These are phyloP conservation scores for Nipponia nippon DNA, from an alignment of 2,113 vertebrate genomes.

Conservation along the genomic window DNA sequence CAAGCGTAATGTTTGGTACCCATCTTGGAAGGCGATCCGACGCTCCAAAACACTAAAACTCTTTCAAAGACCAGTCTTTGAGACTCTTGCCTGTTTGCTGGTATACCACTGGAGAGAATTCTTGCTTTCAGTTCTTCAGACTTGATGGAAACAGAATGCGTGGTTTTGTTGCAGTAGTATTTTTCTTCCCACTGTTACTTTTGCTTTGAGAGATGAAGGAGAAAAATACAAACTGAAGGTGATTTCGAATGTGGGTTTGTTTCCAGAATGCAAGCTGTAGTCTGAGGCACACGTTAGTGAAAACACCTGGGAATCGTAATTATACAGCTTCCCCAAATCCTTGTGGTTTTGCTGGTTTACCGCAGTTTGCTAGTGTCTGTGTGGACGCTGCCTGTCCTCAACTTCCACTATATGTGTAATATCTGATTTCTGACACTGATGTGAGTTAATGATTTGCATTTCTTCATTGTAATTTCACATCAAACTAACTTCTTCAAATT, in stretches of 20 bases:
- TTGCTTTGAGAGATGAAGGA: background rate
- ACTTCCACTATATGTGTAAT: background rate
- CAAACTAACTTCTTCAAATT: background rate
- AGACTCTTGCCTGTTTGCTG: fast-evolving
- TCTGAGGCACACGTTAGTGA: background rate
- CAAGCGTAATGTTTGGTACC: background rate
- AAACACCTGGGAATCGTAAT: background rate
- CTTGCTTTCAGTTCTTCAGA: background rate
- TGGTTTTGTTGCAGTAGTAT: background rate
- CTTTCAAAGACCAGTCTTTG: background rate
- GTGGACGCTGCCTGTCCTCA: background rate
- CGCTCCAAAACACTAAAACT: background rate
- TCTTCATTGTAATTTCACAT: background rate
- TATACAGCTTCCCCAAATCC: background rate
- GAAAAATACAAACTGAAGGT: background rate
- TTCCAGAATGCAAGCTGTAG: background rate
- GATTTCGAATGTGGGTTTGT: background rate
- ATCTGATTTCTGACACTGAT: background rate
- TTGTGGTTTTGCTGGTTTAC: background rate
- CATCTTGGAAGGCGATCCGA: background rate
- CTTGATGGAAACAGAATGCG: background rate
- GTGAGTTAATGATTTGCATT: background rate
- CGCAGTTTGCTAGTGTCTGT: background rate
- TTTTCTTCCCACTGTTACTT: background rate
- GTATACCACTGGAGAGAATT: background rate